These are phyloP conservation scores for Axea sp. DNA, from an alignment of 2,888 invertebrate species.

Conservation along the genomic window DNA sequence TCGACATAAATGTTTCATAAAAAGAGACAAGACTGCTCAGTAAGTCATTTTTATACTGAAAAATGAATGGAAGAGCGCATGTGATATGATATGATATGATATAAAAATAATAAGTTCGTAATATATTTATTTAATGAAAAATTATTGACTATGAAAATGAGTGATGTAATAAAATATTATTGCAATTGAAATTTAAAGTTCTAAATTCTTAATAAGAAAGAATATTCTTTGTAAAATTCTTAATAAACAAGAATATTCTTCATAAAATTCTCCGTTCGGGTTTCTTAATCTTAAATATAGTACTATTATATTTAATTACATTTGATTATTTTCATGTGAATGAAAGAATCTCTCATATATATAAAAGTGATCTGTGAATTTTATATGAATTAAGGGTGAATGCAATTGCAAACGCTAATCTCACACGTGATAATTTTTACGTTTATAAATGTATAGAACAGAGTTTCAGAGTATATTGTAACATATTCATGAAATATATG, in stretches of 20 bases:
- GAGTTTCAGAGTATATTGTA: constrained; percentile 10
- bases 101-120: too few relatives aligned
- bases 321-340: too few relatives aligned
- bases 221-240: too few relatives aligned
- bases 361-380: background rate
- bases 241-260: too few relatives aligned
- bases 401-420: constrained; percentile 19
- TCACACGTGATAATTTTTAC: constrained; percentile 14
- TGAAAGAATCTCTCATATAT: too few relatives aligned
- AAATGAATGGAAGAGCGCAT: constrained; percentile 14
- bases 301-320: too few relatives aligned
- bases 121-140: too few relatives aligned
- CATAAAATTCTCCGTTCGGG: too few relatives aligned
- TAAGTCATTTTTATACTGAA: constrained; percentile 13
- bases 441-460: constrained; percentile 13
- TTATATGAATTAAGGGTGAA: background rate
- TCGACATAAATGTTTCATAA: background rate
- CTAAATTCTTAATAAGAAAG: background rate
- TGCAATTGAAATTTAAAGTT: background rate
- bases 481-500: background rate
- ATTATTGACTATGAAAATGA: too few relatives aligned
- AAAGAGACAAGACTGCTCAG: constrained; percentile 31
- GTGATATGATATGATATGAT: background rate
- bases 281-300: too few relatives aligned
- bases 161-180: too few relatives aligned